Evolutionary conservation across 2,113 vertebrate species (phyloP).

Genomic region (Astur gentilis): DNA sequence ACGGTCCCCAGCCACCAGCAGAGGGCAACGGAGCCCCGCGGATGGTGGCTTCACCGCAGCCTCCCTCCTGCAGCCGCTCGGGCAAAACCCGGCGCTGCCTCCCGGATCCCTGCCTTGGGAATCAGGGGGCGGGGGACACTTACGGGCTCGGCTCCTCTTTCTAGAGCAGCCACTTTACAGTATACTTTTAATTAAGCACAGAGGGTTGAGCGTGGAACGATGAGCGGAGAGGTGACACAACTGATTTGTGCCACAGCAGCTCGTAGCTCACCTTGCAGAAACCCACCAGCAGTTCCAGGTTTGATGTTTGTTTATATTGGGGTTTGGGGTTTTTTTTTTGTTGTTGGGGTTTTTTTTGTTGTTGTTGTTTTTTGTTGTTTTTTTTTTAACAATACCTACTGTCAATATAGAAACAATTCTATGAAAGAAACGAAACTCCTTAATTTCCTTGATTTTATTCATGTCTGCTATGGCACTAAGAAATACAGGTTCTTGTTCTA

Average conservation of each 20-base stretch:
- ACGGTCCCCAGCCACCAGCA: neutral
- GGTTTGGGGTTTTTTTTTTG: neutral
- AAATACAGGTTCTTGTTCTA: neutral
- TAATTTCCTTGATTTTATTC: neutral
- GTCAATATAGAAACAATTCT: neutral
- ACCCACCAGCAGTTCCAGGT: neutral
- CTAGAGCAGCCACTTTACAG: neutral
- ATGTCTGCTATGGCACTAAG: accelerated
- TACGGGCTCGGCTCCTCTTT: neutral
- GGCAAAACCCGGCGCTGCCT: neutral
- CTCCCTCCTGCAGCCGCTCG: neutral
- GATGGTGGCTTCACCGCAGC: neutral
- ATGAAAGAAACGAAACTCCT: neutral
- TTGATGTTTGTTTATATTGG: neutral
- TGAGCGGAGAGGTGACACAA: neutral
- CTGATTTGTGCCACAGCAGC: neutral
- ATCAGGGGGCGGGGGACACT: neutral
- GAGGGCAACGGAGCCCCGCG: conserved; percentile 17
- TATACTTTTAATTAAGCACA: neutral
- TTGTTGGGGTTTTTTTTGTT: too few relatives aligned
- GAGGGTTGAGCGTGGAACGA: neutral
- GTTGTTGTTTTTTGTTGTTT: neutral
- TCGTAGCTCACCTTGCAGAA: neutral
- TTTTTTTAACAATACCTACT: too few relatives aligned
- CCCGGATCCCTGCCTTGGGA: neutral